A percentile compares a stretch with the other conserved stretches of the same genome.
phyloP scores from a whole-genome alignment of 2,113 vertebrate species.

The Oxyura jamaicensis region DNA sequence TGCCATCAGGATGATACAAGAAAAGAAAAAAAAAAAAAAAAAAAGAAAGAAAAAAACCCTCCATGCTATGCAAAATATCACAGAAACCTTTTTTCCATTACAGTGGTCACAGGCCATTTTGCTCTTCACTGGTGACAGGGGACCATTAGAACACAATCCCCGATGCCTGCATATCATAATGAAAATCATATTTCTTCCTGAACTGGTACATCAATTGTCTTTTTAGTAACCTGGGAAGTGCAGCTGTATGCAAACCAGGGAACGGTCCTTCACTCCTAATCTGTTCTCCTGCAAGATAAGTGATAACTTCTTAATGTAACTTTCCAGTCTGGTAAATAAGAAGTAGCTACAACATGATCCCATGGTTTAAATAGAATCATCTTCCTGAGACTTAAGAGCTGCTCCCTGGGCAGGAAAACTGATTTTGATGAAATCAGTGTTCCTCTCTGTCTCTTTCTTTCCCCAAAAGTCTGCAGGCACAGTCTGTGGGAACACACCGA shows the following conservation, averaged over 20 bases:
- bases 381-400: conserved; percentile 40
- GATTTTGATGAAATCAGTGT: conserved; percentile 44
- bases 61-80: not conserved
- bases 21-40: not conserved
- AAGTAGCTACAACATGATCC: conserved; percentile 64
- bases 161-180: conserved; percentile 50
- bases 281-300: conserved; percentile 66
- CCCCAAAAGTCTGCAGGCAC: not conserved
- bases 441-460: not conserved
- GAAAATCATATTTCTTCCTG: conserved; percentile 72
- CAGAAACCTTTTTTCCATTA: conserved; percentile 50
- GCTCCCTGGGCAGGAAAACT: conserved; percentile 55
- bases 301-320: conserved; percentile 73
- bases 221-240: conserved; percentile 69
- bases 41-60: not conserved
- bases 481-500: not conserved
- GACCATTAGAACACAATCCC: conserved; percentile 56
- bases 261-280: conserved; percentile 67
- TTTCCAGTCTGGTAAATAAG: conserved; percentile 73
- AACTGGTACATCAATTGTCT: conserved; percentile 67
- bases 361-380: conserved; percentile 57
- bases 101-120: conserved; percentile 64
- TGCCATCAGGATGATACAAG: not conserved
- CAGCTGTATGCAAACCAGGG: conserved; percentile 66
- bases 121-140: conserved; percentile 40